Conservation (phyloP, 2,113 vertebrate genomes). For the Micronycteris hirsuta region DNA sequence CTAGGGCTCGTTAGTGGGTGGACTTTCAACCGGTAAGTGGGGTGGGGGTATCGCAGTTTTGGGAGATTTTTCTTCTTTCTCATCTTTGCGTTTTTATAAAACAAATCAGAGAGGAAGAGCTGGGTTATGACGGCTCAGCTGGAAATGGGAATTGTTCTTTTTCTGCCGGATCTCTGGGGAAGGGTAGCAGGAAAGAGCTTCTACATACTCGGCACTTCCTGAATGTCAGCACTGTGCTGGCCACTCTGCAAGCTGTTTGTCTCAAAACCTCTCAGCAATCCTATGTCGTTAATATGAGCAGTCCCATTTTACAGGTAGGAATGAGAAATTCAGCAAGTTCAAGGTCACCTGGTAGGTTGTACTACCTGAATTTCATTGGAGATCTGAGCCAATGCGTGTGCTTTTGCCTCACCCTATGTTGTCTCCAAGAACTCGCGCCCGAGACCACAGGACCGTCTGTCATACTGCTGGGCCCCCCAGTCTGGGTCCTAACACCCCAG, state of each 20-base stretch:
- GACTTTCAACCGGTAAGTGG: constrained; percentile 34
- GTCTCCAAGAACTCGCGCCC: background rate
- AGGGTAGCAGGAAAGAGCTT: background rate
- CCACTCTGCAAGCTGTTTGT: background rate
- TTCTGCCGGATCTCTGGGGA: background rate
- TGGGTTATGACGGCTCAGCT: background rate
- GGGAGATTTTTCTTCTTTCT: constrained; percentile 9
- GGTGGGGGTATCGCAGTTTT: background rate
- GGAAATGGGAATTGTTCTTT: background rate
- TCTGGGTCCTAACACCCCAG: background rate
- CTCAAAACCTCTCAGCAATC: background rate
- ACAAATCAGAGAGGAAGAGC: background rate
- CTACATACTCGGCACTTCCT: rapidly evolving
- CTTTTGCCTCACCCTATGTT: background rate
- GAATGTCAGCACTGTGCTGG: background rate
- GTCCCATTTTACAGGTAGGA: background rate
- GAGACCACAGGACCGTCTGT: background rate
- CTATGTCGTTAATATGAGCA: background rate
- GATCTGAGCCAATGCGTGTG: background rate
- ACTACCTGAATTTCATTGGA: background rate
- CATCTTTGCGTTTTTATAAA: background rate
- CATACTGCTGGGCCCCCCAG: rapidly evolving
- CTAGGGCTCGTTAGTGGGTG: constrained; percentile 9
- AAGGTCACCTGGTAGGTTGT: background rate
- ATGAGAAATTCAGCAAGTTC: background rate